Base-by-base conservation (phyloP, 64 coral and sea anemone species). In the Actinia equina region DNA sequence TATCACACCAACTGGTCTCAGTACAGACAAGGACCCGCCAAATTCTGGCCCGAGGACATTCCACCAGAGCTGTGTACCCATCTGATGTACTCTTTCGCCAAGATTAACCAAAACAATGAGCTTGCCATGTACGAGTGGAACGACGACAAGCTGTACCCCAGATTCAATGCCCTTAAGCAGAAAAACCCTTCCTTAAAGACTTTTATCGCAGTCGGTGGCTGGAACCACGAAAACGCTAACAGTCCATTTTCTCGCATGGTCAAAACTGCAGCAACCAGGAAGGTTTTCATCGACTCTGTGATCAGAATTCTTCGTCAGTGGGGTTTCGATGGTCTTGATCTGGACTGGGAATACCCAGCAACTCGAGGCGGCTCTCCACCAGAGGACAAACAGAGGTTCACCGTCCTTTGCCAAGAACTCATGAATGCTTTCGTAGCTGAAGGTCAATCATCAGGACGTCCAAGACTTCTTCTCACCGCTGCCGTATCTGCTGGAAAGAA, bases 301-400 rank as follows among this genome's bases (percentile, higher is more conserved):
- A 89, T 92, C 20, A 65, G 19, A 53, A 45, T 88, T 64, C 82
- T 95, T n/a, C 57, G 93, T 70, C 85, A 23, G 11, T 89, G 88
- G 56, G 83, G n/a, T 9, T 95, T 95, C 56, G 93, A 95, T 84
- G 93, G 93, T 59, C 83, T 95, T 12, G 93, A 95, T 59, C 87
- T 95, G 22, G 93, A 95, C 30, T 95, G 93, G 93, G 93, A 95
- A 22, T 92, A 92, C 58, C 93, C 89, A 7, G 93, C 74, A 15
- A 80, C 52, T 41, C 63, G 93, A 2, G 86, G 93, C 44, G 77
- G 88, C 7, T 92, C 93, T 11, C 89, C 89, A 11, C 89, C 89
- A 18, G 74, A 9, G 19, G 94, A 95, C 61, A 95, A 92, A 61
- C 71, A 92, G n/a, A 86, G 44, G 49, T 92, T 95, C 62, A 92